Percentiles rank a stretch among this genome's conserved stretches.
Evolutionary conservation across 1,140 invertebrate genomes (phyloP).

Genomic region (Episyrphus balteatus): DNA sequence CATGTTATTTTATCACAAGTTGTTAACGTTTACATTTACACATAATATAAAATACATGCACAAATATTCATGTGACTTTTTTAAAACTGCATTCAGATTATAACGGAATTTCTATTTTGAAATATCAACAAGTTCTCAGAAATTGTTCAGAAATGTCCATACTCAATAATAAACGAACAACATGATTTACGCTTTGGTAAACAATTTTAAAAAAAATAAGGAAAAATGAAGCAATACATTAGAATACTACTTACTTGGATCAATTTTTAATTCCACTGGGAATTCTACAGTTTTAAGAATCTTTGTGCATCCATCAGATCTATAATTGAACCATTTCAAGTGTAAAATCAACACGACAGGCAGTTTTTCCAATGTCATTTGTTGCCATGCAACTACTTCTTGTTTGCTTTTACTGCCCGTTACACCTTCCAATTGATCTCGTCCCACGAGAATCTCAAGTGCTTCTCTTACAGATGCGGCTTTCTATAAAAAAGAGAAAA

Average conservation of each 20-base stretch:
- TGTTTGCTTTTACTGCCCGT: constrained; percentile 68
- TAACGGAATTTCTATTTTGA: too few relatives aligned
- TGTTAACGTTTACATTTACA: too few relatives aligned
- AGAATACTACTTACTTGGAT: constrained; percentile 58
- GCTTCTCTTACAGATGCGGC: constrained; percentile 73
- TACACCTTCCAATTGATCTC: constrained; percentile 75
- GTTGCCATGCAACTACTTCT: constrained; percentile 69
- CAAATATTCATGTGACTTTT: too few relatives aligned
- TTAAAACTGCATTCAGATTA: too few relatives aligned
- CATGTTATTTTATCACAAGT: too few relatives aligned
- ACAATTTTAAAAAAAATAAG: too few relatives aligned
- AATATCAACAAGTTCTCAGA: too few relatives aligned
- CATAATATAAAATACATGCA: too few relatives aligned
- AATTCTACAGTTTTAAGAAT: constrained; percentile 83
- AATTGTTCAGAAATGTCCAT: too few relatives aligned
- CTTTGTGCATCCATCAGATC: constrained; percentile 76
- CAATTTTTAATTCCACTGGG: constrained; percentile 79
- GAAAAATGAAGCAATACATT: too few relatives aligned
- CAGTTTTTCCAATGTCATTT: constrained; percentile 74
- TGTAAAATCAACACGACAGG: constrained; percentile 80
- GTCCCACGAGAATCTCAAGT: constrained; percentile 68
- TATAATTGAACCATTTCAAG: constrained; percentile 79
- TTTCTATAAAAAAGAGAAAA: constrained; percentile 50
- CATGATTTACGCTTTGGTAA: too few relatives aligned
- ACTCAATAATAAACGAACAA: too few relatives aligned